phyloP scores from a whole-genome alignment of 2,113 vertebrate genomes.

The Nycticebus coucang region DNA sequence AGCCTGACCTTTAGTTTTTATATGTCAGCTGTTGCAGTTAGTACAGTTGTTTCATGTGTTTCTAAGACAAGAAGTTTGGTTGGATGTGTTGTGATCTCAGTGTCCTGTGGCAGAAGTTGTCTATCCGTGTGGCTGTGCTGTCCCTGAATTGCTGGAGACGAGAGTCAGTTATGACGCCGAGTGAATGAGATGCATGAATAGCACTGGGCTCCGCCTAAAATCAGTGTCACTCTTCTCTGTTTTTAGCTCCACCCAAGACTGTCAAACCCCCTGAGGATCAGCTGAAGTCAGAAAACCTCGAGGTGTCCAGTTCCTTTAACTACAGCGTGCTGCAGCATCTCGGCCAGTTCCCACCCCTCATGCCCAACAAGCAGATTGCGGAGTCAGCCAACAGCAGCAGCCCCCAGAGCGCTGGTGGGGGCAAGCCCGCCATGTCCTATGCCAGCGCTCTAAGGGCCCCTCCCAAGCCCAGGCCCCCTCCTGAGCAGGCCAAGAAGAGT shows the following conservation, averaged over 20 bases:
- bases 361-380: constrained; percentile 94
- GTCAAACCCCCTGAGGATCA: constrained; percentile 91
- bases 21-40: neutral
- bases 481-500: constrained; percentile 98
- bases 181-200: accelerated
- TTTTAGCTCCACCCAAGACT: constrained; percentile 91
- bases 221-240: constrained; percentile 52
- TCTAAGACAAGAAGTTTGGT: neutral
- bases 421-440: constrained; percentile 97
- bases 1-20: neutral
- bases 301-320: constrained; percentile 89
- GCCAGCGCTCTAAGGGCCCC: constrained; percentile 97
- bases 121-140: neutral
- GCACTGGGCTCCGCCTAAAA: neutral
- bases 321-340: constrained; percentile 94
- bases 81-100: neutral
- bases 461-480: constrained; percentile 95
- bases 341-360: constrained; percentile 97
- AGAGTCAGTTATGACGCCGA: neutral
- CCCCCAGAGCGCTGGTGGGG: constrained; percentile 83
- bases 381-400: constrained; percentile 86
- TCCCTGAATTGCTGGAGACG: neutral
- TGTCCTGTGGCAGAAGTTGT: neutral
- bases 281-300: constrained; percentile 90
- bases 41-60: neutral